Percentiles rank a stretch among this genome's conserved stretches.
Evolutionary conservation across 2,888 invertebrate species (phyloP).

Genomic region (Dichetophora obliterata): DNA sequence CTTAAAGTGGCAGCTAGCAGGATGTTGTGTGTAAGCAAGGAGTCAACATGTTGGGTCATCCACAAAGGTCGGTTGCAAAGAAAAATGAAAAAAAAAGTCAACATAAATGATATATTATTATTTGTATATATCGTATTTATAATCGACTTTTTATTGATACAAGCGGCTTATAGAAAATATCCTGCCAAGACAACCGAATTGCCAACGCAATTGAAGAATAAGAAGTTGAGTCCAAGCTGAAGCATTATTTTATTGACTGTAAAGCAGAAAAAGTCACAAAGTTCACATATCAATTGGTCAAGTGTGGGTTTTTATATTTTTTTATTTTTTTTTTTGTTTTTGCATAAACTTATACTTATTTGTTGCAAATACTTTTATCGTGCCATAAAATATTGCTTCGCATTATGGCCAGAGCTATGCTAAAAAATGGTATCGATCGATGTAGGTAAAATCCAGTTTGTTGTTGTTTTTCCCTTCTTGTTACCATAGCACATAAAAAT

Average conservation of each 20-base stretch:
- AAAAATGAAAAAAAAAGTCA: conserved; percentile 19
- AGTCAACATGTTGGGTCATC: conserved; percentile 16
- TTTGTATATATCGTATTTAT: conserved; percentile 55
- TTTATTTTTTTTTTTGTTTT: not conserved
- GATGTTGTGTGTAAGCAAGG: not conserved
- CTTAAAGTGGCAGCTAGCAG: not conserved
- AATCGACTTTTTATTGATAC: conserved; percentile 70
- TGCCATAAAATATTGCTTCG: not conserved
- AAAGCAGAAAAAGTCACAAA: not conserved
- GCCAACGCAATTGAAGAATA: not conserved
- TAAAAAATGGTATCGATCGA: not conserved
- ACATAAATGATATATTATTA: conserved; percentile 60
- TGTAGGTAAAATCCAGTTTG: not conserved
- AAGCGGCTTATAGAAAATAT: conserved; percentile 63
- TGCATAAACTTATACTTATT: not conserved
- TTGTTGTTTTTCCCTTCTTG: not conserved
- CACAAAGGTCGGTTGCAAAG: conserved; percentile 55
- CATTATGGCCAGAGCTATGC: not conserved
- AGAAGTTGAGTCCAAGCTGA: not conserved
- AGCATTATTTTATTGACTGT: not conserved
- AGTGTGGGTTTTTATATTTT: not conserved
- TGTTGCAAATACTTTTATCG: conserved; percentile 26
- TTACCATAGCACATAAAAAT: not conserved
- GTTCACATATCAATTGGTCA: conserved; percentile 23
- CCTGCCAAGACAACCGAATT: not conserved